Base-by-base conservation (phyloP, 2,888 invertebrate genomes). In the Lingula anatina region DNA sequence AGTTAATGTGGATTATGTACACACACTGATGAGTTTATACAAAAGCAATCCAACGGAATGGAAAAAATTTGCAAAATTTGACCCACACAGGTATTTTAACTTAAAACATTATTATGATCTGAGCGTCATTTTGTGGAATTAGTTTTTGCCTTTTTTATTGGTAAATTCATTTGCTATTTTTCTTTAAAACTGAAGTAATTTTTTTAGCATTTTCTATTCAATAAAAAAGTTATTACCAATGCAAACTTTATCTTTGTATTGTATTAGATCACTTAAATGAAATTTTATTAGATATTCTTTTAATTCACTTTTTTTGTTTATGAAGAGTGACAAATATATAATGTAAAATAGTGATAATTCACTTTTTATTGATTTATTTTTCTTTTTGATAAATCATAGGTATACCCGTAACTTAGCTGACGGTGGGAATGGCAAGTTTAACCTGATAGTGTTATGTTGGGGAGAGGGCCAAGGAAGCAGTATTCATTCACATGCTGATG, bases 371-470 rank as follows among this genome's bases (percentile, higher is more conserved):
- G 21, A 40, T 9, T 18, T 18, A 40, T 40, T 40, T n/a, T 18
- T 40, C 9, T 15, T 35, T 45, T 36, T 31, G 37, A 44, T 53
- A 4, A 62, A 31, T 31, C 15, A 9, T 31, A 92, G 90, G 70
- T 99, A 99, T 74, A 99, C 97, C 0, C 80, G 99, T 28, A 99
- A 99, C 78, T 80, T 99, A 63, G 92, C 99, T 0, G 94, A 97
- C 70, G 85, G 84, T 52, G 99, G 97, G 3, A 97, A 99, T 73
- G 96, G 93, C 0, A 92, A 90, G 72, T 99, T 94, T 79, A 99
- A 99, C 79, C 80, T 99, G 59, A 93, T 99, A 87, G 83, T 94
- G 26, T 79, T 99, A n/a, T 97, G 97, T 78, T 99, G 99, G 97
- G 91, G 93, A 21, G 91, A 94, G 72, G 91, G 90, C 0, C 92